Evolutionary conservation across 2,113 vertebrate species (phyloP).

Genomic region (Anas platyrhynchos): DNA sequence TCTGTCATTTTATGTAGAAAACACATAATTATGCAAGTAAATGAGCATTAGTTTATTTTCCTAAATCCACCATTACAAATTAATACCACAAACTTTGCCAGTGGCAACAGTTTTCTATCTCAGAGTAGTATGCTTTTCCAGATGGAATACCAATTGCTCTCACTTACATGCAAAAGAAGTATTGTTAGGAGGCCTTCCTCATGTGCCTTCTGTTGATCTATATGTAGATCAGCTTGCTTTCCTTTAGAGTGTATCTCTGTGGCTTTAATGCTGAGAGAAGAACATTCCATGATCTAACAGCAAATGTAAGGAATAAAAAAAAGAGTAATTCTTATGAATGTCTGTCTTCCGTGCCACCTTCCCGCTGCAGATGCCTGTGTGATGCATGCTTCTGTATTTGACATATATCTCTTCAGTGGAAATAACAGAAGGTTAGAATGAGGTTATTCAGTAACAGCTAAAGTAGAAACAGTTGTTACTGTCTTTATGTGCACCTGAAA

Average conservation of each 20-base stretch:
- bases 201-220: slow-evolving; percentile 23
- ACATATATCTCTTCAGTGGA: neutral
- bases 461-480: neutral
- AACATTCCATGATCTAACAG: neutral
- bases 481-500: neutral
- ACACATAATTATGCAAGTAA: slow-evolving; percentile 65
- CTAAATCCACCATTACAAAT: slow-evolving; percentile 64
- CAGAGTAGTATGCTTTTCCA: neutral
- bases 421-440: neutral
- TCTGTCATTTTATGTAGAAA: slow-evolving; percentile 41
- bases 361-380: neutral
- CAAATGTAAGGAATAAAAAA: neutral
- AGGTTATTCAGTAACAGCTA: neutral
- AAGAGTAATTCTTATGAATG: neutral
- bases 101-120: slow-evolving; percentile 32
- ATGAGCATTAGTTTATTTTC: slow-evolving; percentile 58
- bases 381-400: neutral
- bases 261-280: neutral
- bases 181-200: slow-evolving; percentile 36
- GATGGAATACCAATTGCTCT: slow-evolving; percentile 30
- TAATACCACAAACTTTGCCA: slow-evolving; percentile 51
- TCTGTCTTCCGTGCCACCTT: neutral
- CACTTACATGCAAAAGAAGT: neutral
- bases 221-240: slow-evolving; percentile 14
- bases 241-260: neutral